Base-by-base conservation (phyloP, 2,888 invertebrate species). In the Lycophotia porphyrea region DNA sequence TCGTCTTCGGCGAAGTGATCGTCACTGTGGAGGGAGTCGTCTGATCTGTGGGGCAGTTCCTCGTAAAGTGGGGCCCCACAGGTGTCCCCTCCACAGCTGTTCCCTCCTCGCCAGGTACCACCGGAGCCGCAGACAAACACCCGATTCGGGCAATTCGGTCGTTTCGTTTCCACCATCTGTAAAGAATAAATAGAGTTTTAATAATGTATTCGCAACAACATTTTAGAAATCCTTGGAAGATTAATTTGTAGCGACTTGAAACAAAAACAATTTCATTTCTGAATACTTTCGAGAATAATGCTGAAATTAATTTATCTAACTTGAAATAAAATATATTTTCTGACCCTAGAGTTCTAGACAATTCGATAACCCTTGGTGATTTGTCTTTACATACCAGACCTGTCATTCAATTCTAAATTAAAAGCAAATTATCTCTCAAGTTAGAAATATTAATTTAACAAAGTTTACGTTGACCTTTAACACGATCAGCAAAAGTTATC, bases 1-100 rank as follows among this genome's bases (percentile, higher is more conserved):
- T 98, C 98, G 91, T 98, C 98, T 94, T 98, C 98, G 68, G 98
- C 98, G 91, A 98, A 98, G 90, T 98, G 98, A 90, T 98, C 98
- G 91, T 98, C 98, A 90, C 98, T 98, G 90, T 97, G 97, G 39
- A 96, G 89, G 52, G 96, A 96, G 88, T 96, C 96, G 55, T 97
- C 96, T 21, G 97, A 97, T 78, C 97, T 96, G 80, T 97, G 97
- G 0, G 97, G 97, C 63, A 98, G 96, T 91, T 98, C 98, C 94
- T 98, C 98, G 94, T 98, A 98, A 39, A 98, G 98, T 71, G 98
- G 98, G 88, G 98, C 98, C 89, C 95, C 96, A 82, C 95, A 96
- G 0, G 93, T 84, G 78, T 96, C 96, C 0, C 95, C 94, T 0
- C 94, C 94, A 74, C 96, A 96, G 18, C 93, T 88, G 88, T 93